Evolutionary conservation across 35 echinoderm and acorn worm species (phyloP).

Genomic region (Strongylocentrotus purpuratus): DNA sequence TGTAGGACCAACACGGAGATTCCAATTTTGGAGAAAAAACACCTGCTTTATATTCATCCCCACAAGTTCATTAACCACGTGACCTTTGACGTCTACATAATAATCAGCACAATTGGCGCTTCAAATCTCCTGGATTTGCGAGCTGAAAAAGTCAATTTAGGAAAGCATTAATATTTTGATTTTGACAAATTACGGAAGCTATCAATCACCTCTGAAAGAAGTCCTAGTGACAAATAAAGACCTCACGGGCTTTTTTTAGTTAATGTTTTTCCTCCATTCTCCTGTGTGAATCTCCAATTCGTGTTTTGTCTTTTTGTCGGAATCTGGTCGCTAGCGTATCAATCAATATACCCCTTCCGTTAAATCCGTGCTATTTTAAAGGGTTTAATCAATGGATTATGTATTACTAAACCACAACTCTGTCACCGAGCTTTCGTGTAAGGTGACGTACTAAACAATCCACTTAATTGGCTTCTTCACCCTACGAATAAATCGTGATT

Average conservation of each 20-base stretch:
- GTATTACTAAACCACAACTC: neutral
- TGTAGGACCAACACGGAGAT: neutral
- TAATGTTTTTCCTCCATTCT: neutral
- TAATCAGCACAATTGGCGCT: neutral
- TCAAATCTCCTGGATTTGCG: neutral
- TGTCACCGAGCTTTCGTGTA: neutral
- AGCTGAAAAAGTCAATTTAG: neutral
- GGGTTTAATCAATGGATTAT: neutral
- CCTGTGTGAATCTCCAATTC: neutral
- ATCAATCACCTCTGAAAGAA: neutral
- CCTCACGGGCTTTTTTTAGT: neutral
- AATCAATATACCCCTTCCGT: neutral
- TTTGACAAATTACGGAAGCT: neutral
- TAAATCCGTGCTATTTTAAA: neutral
- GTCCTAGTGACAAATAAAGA: neutral
- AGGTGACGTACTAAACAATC: neutral
- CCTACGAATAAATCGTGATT: neutral
- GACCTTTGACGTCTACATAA: neutral
- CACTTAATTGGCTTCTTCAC: neutral
- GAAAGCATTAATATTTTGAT: constrained; percentile 13
- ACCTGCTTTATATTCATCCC: neutral
- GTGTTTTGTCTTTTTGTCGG: neutral
- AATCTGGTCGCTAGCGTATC: neutral
- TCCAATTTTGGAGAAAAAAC: neutral
- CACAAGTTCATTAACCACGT: neutral